Conservation (phyloP, 2,797 vertebrate genomes). For the Danio albolineatus region DNA sequence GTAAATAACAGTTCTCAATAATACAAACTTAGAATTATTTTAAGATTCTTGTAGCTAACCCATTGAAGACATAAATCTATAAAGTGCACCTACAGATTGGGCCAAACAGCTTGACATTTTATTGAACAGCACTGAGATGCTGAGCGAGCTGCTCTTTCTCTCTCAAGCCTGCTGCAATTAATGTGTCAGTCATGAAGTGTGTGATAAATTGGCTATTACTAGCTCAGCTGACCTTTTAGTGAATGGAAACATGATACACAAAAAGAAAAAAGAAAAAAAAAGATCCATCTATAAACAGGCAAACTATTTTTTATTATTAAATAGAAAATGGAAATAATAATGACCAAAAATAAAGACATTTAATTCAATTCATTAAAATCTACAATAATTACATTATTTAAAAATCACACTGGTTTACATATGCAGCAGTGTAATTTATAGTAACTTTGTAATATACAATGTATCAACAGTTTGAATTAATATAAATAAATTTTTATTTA, state of each 20-base stretch:
- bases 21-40: neutral
- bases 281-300: no score
- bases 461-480: no score
- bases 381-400: no score
- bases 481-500: no score
- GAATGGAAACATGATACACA: neutral
- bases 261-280: neutral
- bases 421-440: no score
- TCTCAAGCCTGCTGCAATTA: constrained; percentile 30
- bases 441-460: no score
- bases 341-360: no score
- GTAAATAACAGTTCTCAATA: neutral
- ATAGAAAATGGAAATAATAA: no score
- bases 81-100: neutral
- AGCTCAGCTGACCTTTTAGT: neutral
- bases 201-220: constrained; percentile 39
- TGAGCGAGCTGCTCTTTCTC: constrained; percentile 19
- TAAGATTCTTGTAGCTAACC: neutral
- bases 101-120: neutral
- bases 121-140: constrained; percentile 27
- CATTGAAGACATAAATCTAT: neutral
- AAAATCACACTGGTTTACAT: no score
- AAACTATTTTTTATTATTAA: no score
- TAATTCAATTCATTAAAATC: no score
- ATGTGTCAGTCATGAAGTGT: constrained; percentile 47